Base-by-base conservation (phyloP, 2,113 vertebrate species). In the Cottus gobio region DNA sequence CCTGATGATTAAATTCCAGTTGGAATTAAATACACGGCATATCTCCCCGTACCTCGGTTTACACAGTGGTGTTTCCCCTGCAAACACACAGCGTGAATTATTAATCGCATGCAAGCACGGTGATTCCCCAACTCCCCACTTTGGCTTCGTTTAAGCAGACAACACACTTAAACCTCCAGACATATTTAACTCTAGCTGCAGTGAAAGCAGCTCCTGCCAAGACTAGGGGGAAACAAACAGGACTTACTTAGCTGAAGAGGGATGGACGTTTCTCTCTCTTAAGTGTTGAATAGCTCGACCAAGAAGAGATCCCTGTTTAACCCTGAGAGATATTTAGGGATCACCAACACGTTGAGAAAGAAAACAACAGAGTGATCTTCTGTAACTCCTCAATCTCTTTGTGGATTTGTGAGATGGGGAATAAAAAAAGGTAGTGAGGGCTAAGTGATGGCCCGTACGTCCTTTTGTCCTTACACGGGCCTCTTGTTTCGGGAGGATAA, bases 391-490 rank as follows among this genome's bases (percentile, higher is more conserved):
- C 26, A 28, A 81, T 61, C 36, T 42, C 26, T 39, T 58, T 30
- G 64, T 42, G 67, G 64, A 62, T 71, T 71, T 58, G 66, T 60
- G 68, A 63, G 46, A 13, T 79, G 52, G 26, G 75, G 73, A 71
- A 82, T 77, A 80, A 70, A 70, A 54, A 22, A 67, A 60, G 50
- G 75, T 75, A 87, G 75, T 24, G 61, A 73, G 31, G 7, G 44
- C 62, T 62, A 81, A 78, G 84, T 75, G 61, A 83, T 54, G 74
- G 62, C 28, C 71, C 16, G 0, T 46, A 44, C 24, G 84, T 79
- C 74, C 82, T 83, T 86, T 88, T 83, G 86, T 88, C 82, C 76
- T 84, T 46, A 76, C 69, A 36, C 9, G 54, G 71, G 75, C 80
- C 62, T 61, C 54, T 86, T 62, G 75, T 83, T 85, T 80, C 22